Base-by-base conservation (phyloP, 2,797 vertebrate genomes). In the Margarornis squamiger region DNA sequence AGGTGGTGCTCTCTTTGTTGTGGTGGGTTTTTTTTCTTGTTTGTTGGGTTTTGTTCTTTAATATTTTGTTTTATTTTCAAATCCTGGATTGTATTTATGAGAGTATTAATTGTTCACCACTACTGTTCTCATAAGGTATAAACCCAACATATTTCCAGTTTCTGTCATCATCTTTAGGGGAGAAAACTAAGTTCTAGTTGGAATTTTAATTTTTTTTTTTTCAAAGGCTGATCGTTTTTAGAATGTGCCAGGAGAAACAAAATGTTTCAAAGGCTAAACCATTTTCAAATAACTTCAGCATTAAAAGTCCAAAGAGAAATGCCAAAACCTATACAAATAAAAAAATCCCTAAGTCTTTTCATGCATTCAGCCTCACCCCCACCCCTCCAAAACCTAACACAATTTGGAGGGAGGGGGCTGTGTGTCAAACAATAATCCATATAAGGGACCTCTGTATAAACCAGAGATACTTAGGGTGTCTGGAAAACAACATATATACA, bases 371-470 rank as follows among this genome's bases (percentile, higher is more conserved):
- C 22, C 43, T 74, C 38, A 41, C 1, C 5, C 3, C 5, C 14
- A 27, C 3, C 3, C 18, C 20, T 11, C 8, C 66, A 48, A 77
- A 61, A 7, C 10, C 34, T 66, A 57, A 65, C 46, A 61, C 6
- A 5, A 27, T 0, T 65, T 21, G 19, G 9, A 16, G 5, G 2
- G 2, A 2, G 2, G 2, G 6, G 6, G 6, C 30, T 54, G 30
- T 32, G 52, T 46, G 29, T 34, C 62, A 46, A 7, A 61, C 23
- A 59, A 2, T 8, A 39, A 6, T 39, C 63, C 27, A 13, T 6
- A 13, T 3, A 58, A 23, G 6, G 5, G 7, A 15, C 13, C 43
- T 62, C 45, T 86, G 14, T 74, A 74, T 26, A 57, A 92, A 59
- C 6, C 65, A 52, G n/a, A 32, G 22, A 73, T 66, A 48, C 27